phyloP scores from a whole-genome alignment of 37 sponge, comb jelly and placozoan species.

The Oopsacas minuta region DNA sequence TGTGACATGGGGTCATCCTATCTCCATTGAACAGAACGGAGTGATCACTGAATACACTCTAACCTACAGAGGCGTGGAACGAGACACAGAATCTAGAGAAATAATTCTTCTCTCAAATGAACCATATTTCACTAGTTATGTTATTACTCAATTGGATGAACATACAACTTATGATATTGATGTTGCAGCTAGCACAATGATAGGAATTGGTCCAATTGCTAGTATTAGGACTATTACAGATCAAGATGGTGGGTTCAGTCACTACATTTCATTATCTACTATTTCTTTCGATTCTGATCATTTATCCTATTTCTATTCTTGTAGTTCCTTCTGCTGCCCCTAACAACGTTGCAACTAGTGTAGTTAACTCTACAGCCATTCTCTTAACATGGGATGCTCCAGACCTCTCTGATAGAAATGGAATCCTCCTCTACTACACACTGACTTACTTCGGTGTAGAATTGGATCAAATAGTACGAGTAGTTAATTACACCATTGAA shows the following conservation, averaged over 20 bases:
- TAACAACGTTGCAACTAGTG: neutral
- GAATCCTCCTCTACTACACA: neutral
- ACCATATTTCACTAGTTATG: neutral
- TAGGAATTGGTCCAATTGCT: neutral
- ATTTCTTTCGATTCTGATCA: neutral
- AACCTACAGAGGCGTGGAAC: neutral
- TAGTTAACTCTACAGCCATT: neutral
- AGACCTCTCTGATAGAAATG: neutral
- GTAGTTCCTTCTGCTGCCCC: neutral
- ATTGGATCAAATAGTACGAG: neutral
- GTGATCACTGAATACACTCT: neutral
- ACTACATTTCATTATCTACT: neutral
- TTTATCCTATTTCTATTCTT: neutral
- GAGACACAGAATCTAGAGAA: neutral
- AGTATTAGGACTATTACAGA: neutral
- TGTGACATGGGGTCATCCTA: neutral
- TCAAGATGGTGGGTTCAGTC: neutral
- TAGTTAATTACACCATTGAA: neutral
- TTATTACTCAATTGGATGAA: neutral
- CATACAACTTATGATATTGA: neutral
- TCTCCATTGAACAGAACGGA: slow-evolving; percentile 12
- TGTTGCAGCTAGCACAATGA: neutral
- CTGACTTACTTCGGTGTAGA: neutral
- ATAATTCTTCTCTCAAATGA: neutral
- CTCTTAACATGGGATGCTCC: neutral